Evolutionary conservation across 2,888 invertebrate species (phyloP).

Genomic region (Pyrocoelia pectoralis): DNA sequence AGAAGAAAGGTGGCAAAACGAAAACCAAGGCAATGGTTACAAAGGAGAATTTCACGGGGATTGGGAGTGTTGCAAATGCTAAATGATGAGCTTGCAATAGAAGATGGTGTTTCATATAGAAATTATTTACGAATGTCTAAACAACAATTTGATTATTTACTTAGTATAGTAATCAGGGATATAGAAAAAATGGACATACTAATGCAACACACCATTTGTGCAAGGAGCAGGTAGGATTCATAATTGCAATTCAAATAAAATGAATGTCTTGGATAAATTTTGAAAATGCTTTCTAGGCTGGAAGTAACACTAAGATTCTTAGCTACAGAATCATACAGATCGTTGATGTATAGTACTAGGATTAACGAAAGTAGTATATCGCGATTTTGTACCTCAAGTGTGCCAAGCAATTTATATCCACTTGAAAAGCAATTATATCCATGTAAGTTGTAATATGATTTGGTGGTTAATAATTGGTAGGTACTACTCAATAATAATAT

Average conservation of each 20-base stretch:
- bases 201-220: not conserved
- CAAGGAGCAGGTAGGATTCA: not conserved
- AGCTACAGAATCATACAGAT: slow-evolving; percentile 17
- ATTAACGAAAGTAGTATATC: not conserved
- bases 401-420: not conserved
- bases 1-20: not conserved
- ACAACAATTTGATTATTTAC: not conserved
- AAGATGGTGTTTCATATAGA: not conserved
- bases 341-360: slow-evolving; percentile 25
- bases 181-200: slow-evolving; percentile 2
- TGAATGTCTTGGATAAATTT: not conserved
- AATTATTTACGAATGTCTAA: not conserved
- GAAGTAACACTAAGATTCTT: not conserved
- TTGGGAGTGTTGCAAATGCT: slow-evolving; percentile 2
- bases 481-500: not conserved
- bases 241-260: not conserved
- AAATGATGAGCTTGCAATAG: not conserved
- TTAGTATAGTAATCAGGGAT: not conserved
- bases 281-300: not conserved
- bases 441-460: not conserved
- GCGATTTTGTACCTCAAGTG: not conserved
- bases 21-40: not conserved
- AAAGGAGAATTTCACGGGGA: not conserved
- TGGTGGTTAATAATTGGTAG: not conserved
- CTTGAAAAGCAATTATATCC: not conserved